Conservation (phyloP, 1,140 invertebrate genomes). For the Zaprionus inermis region DNA sequence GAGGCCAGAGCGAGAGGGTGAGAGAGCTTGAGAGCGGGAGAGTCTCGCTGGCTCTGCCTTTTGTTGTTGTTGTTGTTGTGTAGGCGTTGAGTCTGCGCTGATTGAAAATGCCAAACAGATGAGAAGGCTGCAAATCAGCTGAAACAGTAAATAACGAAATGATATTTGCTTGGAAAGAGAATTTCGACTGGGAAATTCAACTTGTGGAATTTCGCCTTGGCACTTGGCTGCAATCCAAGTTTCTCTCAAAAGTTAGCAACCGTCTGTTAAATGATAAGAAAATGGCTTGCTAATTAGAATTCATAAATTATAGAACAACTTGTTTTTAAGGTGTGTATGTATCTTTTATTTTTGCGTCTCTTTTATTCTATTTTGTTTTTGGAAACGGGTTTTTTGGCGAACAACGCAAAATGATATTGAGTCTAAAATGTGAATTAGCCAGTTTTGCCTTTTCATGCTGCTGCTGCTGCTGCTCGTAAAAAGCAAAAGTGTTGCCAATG, state of each 20-base stretch:
- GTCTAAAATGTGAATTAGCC: constrained; percentile 69
- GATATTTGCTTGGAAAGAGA: constrained; percentile 39
- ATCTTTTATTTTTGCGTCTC: constrained; percentile 37
- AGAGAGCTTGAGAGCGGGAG: not conserved
- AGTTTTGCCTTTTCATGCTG: constrained; percentile 44
- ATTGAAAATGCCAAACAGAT: constrained; percentile 67
- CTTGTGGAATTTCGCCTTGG: constrained; percentile 9
- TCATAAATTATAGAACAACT: constrained; percentile 75
- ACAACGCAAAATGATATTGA: constrained; percentile 63
- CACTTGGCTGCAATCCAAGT: too few species aligned
- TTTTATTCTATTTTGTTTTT: constrained; percentile 11
- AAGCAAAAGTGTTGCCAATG: constrained; percentile 75
- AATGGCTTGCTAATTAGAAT: constrained; percentile 63
- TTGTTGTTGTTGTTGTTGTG: constrained; percentile 10
- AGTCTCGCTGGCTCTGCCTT: not conserved
- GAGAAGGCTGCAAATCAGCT: constrained; percentile 39
- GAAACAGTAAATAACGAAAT: constrained; percentile 21
- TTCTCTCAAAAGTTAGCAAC: constrained; percentile 15
- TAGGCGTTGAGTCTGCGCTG: constrained; percentile 40
- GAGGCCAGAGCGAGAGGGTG: not conserved
- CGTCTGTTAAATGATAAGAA: constrained; percentile 60
- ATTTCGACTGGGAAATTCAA: not conserved
- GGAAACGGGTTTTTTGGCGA: constrained; percentile 61
- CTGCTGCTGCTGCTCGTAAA: constrained; percentile 29
- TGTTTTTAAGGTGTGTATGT: constrained; percentile 67